Base-by-base conservation (phyloP, 1,140 invertebrate species). In the Protaetia brevitarsis region DNA sequence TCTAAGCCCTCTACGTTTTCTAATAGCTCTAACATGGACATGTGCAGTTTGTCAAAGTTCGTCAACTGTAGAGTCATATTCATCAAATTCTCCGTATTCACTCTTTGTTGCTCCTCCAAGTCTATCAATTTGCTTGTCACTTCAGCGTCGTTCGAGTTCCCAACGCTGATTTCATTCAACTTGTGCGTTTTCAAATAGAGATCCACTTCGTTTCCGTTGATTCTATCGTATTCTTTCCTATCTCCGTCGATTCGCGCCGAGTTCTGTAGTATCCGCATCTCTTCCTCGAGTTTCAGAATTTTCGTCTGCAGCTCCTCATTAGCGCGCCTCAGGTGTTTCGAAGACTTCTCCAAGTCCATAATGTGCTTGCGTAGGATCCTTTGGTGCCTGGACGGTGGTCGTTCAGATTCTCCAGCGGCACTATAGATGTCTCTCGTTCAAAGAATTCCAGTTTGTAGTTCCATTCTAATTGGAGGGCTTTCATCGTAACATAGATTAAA, bases 1-100 rank as follows among this genome's bases (percentile, higher is more conserved):
- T 93, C 90, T 10, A 93, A 78, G 0, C 79, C 82, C 73, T 92
- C 88, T 4, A 93, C 81, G 11, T 89, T 87, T 74, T 92, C 89
- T 2, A 92, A 82, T 11, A 92, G 78, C 67, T 91, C 88, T 16
- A 92, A 76, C 76, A 91, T 86, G 0, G 90, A 92, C n/a, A 85
- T 82, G 65, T 91, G 89, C 36, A 92, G 75, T 71, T 88, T 88
- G 66, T 88, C 85, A 67, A 88, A 83, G 37, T 85, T 85, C 0
- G 82, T 80, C 5, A 88, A 77, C 68, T 89, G 86, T 45, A 81
- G 80, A 13, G 82, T 85, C 6, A 85, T 77, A 71, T 90, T 90
- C 27, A 79, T 81, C 2, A 90, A 71, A 29, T 82, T 78, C 8
- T 81, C 77, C 0, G 81, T 78, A 2, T 87, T 75, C 0, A 80